Base-by-base conservation (phyloP, 2,113 vertebrate genomes). In the Ivindomyrus marchei region DNA sequence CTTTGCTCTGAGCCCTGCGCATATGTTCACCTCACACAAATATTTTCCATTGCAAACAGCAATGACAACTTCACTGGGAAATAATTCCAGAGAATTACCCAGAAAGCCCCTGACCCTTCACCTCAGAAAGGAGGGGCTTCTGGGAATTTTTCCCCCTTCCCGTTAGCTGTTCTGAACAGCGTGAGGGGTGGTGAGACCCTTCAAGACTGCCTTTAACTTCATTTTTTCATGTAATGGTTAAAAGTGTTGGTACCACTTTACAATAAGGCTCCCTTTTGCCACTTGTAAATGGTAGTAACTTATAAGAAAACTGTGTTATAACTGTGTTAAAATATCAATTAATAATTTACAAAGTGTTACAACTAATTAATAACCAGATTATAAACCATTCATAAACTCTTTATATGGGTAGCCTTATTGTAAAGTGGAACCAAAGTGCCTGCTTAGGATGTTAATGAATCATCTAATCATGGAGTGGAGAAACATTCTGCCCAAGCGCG, bases 21-120 rank as follows among this genome's bases (percentile, higher is more conserved):
- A 91, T 88, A 90, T 39, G 45, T 88, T 31, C 56, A 31, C 36
- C 7, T 58, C n/a, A 70, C n/a, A 66, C 62, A 70, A 31, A 31
- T 70, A 13, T 70, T 31, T 27, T 70, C 62, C n/a, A 31, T 31
- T 70, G 27, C 62, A 70, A 70, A 27, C 1, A 7, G 74, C 36
- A 80, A 39, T 31, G n/a, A 70, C 10, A 70, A 70, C 9, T 31
- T 39, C 15, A 15, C 27, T 74, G 11, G 13, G 27, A 74, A 74
- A 74, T 36, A 36, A 74, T 74, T 74, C 74, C 74, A 42, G 31
- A 42, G 74, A 42, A 80, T 80, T 42, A 8, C 62, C 62, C 62
- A 70, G n/a, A 27, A 31, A 31, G 27, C 62, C n/a, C 62, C 62
- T 70, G 10, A 70, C 27, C 1, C 10, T 70, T 70, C 62, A 70